Conservation (phyloP, 2,888 invertebrate species). For the Salpingus planirostris region DNA sequence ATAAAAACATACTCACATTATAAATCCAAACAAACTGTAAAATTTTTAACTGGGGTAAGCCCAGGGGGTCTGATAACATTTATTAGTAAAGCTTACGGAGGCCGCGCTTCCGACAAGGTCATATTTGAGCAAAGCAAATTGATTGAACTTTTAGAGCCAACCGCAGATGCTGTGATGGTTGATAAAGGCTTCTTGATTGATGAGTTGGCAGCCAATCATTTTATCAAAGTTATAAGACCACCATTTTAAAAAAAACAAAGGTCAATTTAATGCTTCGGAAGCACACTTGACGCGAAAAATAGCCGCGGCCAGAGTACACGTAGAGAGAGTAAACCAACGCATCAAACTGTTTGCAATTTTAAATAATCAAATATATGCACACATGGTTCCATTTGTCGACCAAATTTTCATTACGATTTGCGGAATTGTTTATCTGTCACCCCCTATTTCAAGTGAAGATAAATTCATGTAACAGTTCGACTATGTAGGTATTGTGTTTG, state of each 20-base stretch:
- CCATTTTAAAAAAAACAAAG: conserved; percentile 14
- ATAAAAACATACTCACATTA: conserved; percentile 14
- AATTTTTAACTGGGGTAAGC: conserved; percentile 20
- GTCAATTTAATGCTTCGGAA: conserved; percentile 10
- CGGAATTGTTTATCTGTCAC: neutral
- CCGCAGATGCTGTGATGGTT: conserved; percentile 21
- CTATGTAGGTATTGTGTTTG: no score
- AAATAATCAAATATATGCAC: conserved; percentile 3
- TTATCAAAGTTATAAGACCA: conserved; percentile 12
- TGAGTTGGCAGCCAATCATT: conserved; percentile 14
- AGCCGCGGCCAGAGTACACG: conserved; percentile 16
- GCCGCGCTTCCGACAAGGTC: conserved; percentile 16
- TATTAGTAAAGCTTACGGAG: conserved; percentile 19
- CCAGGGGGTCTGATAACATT: conserved; percentile 19
- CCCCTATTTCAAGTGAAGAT: neutral
- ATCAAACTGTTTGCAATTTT: conserved; percentile 14
- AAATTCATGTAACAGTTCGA: neutral
- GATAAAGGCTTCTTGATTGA: conserved; percentile 25
- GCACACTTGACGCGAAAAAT: conserved; percentile 12
- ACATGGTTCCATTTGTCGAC: conserved; percentile 6
- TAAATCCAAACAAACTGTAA: conserved; percentile 15
- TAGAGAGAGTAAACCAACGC: conserved; percentile 13
- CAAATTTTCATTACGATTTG: neutral
- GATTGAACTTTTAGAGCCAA: conserved; percentile 9
- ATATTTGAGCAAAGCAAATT: conserved; percentile 19